phyloP scores from a whole-genome alignment of 1,140 invertebrate genomes.

The Drosophila bifasciata region DNA sequence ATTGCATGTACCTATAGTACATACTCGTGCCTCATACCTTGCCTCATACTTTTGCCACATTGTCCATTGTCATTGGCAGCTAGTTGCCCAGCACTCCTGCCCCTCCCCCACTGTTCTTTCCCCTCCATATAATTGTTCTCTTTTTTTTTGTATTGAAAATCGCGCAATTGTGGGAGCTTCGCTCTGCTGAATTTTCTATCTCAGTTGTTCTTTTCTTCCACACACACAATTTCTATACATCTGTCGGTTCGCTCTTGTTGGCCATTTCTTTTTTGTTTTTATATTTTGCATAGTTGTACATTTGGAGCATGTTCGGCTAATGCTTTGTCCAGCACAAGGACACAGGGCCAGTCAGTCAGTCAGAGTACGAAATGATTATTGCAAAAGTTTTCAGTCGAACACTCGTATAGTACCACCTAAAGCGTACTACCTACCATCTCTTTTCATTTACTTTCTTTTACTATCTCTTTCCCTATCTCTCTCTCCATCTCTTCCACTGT shows the following conservation, averaged over 20 bases:
- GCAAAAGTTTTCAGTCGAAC: slow-evolving; percentile 75
- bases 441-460: not conserved
- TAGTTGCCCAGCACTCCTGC: slow-evolving; percentile 35
- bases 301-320: slow-evolving; percentile 36
- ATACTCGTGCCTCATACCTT: not conserved
- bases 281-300: slow-evolving; percentile 48
- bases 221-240: too few species aligned
- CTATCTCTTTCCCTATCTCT: slow-evolving; percentile 7
- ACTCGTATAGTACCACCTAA: slow-evolving; percentile 35
- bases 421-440: slow-evolving; percentile 35
- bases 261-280: slow-evolving; percentile 25
- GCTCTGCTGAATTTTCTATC: slow-evolving; percentile 71
- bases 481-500: slow-evolving; percentile 2
- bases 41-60: slow-evolving; percentile 29
- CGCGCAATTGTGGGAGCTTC: slow-evolving; percentile 72
- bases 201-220: slow-evolving; percentile 44
- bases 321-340: slow-evolving; percentile 63
- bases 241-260: slow-evolving; percentile 17
- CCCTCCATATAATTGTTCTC: slow-evolving; percentile 64
- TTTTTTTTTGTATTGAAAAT: slow-evolving; percentile 76
- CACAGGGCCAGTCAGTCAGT: slow-evolving; percentile 51
- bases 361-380: slow-evolving; percentile 70
- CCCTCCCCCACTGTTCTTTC: not conserved
- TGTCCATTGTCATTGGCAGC: slow-evolving; percentile 63
- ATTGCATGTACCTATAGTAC: slow-evolving; percentile 12